These are phyloP conservation scores for Phalloptychus januarius DNA, from an alignment of 2,797 vertebrate genomes.

Conservation along the genomic window DNA sequence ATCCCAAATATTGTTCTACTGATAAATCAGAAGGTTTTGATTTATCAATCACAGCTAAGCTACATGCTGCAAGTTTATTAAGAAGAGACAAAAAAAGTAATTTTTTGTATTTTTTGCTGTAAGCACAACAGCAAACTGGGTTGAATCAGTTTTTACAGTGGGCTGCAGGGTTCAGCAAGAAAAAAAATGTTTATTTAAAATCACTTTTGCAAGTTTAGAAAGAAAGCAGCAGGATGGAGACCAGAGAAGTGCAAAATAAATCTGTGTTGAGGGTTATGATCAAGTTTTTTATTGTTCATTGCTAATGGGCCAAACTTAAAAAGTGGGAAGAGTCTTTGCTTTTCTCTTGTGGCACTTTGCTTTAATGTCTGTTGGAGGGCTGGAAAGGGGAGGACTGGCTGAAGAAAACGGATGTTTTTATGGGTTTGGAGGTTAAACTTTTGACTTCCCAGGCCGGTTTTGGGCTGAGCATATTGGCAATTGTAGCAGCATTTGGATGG, in stretches of 20 bases:
- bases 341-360: slow-evolving; percentile 10
- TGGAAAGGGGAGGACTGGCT: not conserved
- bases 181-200: slow-evolving; percentile 6
- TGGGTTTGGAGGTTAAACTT: not conserved
- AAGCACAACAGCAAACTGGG: slow-evolving; percentile 35
- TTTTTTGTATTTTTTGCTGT: slow-evolving; percentile 38
- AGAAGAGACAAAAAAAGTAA: slow-evolving; percentile 38
- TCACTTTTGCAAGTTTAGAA: not conserved
- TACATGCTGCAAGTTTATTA: slow-evolving; percentile 67
- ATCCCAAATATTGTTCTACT: slow-evolving; percentile 54
- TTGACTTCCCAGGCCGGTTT: not conserved
- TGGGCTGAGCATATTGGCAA: not conserved
- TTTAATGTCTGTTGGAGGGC: slow-evolving; percentile 7
- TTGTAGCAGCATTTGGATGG: not conserved
- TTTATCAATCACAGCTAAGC: slow-evolving; percentile 50
- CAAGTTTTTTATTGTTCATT: slow-evolving; percentile 20
- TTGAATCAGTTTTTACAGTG: slow-evolving; percentile 35
- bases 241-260: slow-evolving; percentile 11
- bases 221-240: slow-evolving; percentile 1
- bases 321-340: slow-evolving; percentile 2
- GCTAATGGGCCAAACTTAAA: slow-evolving; percentile 30
- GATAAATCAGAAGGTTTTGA: slow-evolving; percentile 39
- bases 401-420: not conserved
- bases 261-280: slow-evolving; percentile 3
- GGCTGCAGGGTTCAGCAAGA: slow-evolving; percentile 4